Conservation (phyloP, 2,888 invertebrate genomes). For the Pyrgus malvae region DNA sequence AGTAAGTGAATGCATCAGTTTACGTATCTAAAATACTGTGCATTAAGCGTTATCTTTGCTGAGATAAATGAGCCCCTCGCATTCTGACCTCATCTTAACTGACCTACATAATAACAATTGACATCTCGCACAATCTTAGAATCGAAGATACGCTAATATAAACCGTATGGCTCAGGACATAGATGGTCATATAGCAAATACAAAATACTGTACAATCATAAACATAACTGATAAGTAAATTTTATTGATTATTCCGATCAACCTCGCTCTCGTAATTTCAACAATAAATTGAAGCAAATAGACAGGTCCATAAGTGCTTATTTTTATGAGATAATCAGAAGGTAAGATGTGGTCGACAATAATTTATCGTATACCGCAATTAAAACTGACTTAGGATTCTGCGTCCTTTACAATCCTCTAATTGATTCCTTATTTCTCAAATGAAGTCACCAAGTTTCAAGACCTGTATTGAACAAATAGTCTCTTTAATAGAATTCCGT, state of each 20-base stretch:
- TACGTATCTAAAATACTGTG: neutral
- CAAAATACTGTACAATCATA: conserved; percentile 2
- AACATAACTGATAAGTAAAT: conserved; percentile 26
- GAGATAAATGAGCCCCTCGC: conserved; percentile 18
- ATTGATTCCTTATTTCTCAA: too few species aligned
- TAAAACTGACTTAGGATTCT: too few species aligned
- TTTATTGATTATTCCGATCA: conserved; percentile 30
- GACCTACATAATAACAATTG: conserved; percentile 27
- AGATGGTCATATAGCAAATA: neutral
- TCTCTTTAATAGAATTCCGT: too few species aligned
- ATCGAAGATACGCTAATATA: neutral
- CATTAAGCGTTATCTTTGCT: conserved; percentile 7
- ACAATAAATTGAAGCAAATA: conserved; percentile 2
- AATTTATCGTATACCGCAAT: too few species aligned
- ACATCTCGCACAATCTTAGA: conserved; percentile 17
- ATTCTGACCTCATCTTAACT: conserved; percentile 24
- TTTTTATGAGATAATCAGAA: too few species aligned
- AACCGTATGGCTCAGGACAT: neutral
- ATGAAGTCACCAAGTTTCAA: too few species aligned
- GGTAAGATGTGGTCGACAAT: too few species aligned
- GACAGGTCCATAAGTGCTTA: conserved; percentile 2
- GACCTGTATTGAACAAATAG: too few species aligned
- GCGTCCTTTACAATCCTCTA: too few species aligned
- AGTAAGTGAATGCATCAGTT: neutral
- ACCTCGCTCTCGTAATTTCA: conserved; percentile 20